Base-by-base conservation (phyloP, 2,113 vertebrate species). In the Dinomys branickii region DNA sequence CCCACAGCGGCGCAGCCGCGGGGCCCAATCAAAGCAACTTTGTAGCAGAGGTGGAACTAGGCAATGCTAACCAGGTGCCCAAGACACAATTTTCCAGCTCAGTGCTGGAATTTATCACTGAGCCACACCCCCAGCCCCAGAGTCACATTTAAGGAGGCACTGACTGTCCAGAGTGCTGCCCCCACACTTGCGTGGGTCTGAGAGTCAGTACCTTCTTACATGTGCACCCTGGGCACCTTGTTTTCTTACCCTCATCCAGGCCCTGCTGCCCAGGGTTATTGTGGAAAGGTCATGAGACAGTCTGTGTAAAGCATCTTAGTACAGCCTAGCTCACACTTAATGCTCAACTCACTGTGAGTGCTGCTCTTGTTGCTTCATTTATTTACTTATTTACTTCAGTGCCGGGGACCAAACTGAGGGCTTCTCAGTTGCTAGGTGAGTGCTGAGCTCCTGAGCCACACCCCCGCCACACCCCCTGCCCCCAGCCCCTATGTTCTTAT, bases 381-480 rank as follows among this genome's bases (percentile, higher is more conserved):
- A 77, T 50, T 38, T 35, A 10, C 30, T 67, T 78, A 28, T 78
- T 65, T 35, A 59, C 11, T 77, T 47, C 41, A 7, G 16, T 44
- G 44, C 30, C 38, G 33, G 50, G 24, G 38, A 69, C n/a, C 17
- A 59, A 44, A 58, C 16, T 16, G 17, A 35, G 33, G 11, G 3
- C 35, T n/a, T 56, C 41, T 22, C 0, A 16, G 16, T 0, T 6
- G 58, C 26, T 33, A 19, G 38, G 30, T 1, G 17, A 56, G 30
- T 1, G 0, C 75, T 81, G 50, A 9, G 11, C 28, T 24, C 20
- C 80, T 0, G 30, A 54, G 41, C 24, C 12, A 2, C 13, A 20
- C 41, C 26, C 1, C 30, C 7, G 69, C 69, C 69, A 11, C n/a
- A 38, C n/a, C 12, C 28, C 63, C 13, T 28, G 30, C 63, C 28